Base-by-base conservation (phyloP, 2,797 vertebrate genomes). In the Zalophus californianus region DNA sequence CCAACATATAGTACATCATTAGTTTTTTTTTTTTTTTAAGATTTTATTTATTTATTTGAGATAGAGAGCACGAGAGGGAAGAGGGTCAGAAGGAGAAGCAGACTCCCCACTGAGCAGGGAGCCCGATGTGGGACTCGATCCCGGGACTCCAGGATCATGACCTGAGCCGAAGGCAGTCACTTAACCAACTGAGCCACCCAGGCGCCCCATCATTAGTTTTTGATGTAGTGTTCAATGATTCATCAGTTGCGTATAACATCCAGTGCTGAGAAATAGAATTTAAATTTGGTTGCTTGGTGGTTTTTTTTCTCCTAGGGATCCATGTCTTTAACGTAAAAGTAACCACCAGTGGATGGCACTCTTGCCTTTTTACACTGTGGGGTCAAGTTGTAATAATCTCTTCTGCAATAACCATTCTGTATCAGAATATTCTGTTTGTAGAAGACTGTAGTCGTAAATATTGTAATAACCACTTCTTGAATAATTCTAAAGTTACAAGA, bases 261-360 rank as follows among this genome's bases (percentile, higher is more conserved):
- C 3, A 66, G 32, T 66, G 64, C 64, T 66, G 32, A 66, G 32
- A 66, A 66, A 66, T 66, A n/a, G 32, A 66, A 32, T 91, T 82
- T 90, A 77, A 77, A 84, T 82, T 91, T 66, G 38, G 35, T 79
- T 82, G 44, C 58, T 91, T 38, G 41, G 21, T 90, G 94, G 72
- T 66, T 25, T 35, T 87, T 87, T 91, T 85, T 21, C 25, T 66
- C 20, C 1, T 27, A 32, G 18, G 15, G 15, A 41, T 83, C 35
- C 15, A 3, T 83, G 14, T 32, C n/a, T 89, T 62, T 73, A 72
- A 88, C 3, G 62, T 96, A 83, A 92, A 91, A 91, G 35, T 73
- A 70, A 41, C 11, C 4, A 75, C 88, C 97, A 96, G 94, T 25
- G 44, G 96, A n/a, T 97, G 98, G 96, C 88, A 68, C 50, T 91